Conservation (phyloP, 2,888 invertebrate species). For the Drosophila putrida region DNA sequence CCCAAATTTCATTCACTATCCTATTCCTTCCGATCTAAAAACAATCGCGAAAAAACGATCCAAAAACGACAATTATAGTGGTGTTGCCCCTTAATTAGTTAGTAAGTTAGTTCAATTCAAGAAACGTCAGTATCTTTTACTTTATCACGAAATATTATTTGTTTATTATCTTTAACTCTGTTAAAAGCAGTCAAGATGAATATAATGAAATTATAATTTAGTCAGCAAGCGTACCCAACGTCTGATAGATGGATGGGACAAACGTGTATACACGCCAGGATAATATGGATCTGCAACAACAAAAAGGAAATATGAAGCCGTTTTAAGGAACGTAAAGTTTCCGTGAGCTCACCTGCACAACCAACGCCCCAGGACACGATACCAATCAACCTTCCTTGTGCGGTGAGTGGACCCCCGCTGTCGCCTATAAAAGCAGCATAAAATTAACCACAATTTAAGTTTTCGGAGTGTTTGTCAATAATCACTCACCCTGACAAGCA, state of each 20-base stretch:
- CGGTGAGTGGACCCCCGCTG: slow-evolving; percentile 82
- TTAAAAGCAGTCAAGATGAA: background rate
- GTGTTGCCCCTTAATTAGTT: too few species aligned
- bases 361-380: slow-evolving; percentile 84
- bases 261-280: slow-evolving; percentile 82
- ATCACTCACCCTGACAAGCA: slow-evolving; percentile 81
- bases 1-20: too few species aligned
- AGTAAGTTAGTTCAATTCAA: too few species aligned
- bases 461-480: background rate
- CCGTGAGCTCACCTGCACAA: slow-evolving; percentile 65
- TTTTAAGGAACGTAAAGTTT: background rate
- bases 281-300: slow-evolving; percentile 76
- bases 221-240: slow-evolving; percentile 80
- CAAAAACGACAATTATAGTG: too few species aligned
- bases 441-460: background rate
- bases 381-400: slow-evolving; percentile 76
- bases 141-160: slow-evolving; percentile 18
- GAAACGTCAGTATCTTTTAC: background rate
- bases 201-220: slow-evolving; percentile 64
- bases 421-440: slow-evolving; percentile 56
- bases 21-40: too few species aligned
- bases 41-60: too few species aligned
- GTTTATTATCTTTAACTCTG: slow-evolving; percentile 5
- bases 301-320: background rate
- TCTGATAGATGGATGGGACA: slow-evolving; percentile 79